Evolutionary conservation across 2,113 vertebrate genomes (phyloP).

Genomic region (Melozone crissalis): DNA sequence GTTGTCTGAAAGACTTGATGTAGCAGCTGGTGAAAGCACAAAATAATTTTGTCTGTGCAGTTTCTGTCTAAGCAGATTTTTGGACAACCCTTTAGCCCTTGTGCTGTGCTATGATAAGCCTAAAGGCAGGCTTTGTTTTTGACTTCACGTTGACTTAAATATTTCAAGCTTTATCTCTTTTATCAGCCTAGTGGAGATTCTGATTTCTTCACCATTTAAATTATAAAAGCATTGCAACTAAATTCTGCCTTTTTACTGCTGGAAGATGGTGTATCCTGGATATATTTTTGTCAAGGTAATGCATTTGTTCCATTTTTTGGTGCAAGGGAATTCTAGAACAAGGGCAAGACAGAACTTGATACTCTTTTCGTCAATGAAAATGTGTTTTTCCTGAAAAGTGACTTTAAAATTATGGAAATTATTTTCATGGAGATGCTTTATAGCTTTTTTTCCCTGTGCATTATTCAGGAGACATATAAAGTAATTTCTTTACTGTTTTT

Average conservation of each 20-base stretch:
- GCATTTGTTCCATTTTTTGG: neutral
- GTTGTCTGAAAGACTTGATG: neutral
- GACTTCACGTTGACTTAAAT: neutral
- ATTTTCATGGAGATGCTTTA: neutral
- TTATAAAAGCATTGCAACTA: neutral
- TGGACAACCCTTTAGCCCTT: neutral
- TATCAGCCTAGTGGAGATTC: neutral
- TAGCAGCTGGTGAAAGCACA: neutral
- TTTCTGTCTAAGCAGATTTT: neutral
- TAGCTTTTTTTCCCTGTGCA: neutral
- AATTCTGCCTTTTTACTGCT: neutral
- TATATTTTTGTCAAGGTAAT: neutral
- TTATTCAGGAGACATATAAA: neutral
- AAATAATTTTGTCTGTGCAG: neutral
- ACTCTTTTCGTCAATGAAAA: neutral
- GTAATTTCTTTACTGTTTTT: neutral
- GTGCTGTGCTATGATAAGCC: neutral
- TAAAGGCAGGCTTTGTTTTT: neutral
- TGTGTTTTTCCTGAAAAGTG: neutral
- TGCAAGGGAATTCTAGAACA: neutral
- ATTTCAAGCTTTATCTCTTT: neutral
- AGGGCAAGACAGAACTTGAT: neutral
- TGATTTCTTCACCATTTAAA: neutral
- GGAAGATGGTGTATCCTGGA: neutral
- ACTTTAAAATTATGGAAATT: neutral